These are phyloP conservation scores for Macrobrachium rosenbergii DNA, from an alignment of 1,140 invertebrate genomes.

Conservation along the genomic window DNA sequence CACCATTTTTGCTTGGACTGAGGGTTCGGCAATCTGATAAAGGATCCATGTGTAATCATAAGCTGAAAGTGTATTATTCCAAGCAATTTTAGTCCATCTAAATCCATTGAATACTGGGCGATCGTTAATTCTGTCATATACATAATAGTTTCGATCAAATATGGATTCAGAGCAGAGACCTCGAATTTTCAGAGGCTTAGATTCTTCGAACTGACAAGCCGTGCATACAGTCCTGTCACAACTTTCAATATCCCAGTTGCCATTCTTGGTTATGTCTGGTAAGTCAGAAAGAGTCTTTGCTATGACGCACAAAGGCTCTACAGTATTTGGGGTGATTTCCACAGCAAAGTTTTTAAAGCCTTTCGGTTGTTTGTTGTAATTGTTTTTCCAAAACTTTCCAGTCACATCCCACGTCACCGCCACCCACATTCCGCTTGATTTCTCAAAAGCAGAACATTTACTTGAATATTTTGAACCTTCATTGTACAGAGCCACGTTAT, in stretches of 20 bases:
- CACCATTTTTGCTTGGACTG: conserved; percentile 17
- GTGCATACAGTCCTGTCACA: conserved; percentile 19
- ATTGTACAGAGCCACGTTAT: conserved; percentile 7
- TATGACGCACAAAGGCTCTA: conserved; percentile 7
- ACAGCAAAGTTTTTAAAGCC: conserved; percentile 26
- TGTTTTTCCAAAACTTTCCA: conserved; percentile 11
- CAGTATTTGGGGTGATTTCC: conserved; percentile 4
- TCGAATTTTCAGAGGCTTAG: conserved; percentile 25
- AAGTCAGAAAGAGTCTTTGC: background rate
- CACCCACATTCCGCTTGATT: conserved; percentile 24
- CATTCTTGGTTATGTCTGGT: background rate
- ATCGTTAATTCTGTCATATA: conserved; percentile 1
- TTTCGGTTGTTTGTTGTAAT: background rate
- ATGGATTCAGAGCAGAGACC: conserved; percentile 25
- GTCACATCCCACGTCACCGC: conserved; percentile 20
- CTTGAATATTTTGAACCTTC: conserved; percentile 6
- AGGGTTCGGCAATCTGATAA: conserved; percentile 1
- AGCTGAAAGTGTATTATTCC: background rate
- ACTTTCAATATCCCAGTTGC: conserved; percentile 27
- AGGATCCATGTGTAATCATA: background rate
- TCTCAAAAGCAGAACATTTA: conserved; percentile 36
- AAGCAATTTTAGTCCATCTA: conserved; percentile 7
- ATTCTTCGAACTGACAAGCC: conserved; percentile 29
- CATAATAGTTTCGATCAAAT: conserved; percentile 33
- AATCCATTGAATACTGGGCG: conserved; percentile 34